These are phyloP conservation scores for Littorina saxatilis DNA, from an alignment of 1,140 invertebrate genomes.

Conservation along the genomic window DNA sequence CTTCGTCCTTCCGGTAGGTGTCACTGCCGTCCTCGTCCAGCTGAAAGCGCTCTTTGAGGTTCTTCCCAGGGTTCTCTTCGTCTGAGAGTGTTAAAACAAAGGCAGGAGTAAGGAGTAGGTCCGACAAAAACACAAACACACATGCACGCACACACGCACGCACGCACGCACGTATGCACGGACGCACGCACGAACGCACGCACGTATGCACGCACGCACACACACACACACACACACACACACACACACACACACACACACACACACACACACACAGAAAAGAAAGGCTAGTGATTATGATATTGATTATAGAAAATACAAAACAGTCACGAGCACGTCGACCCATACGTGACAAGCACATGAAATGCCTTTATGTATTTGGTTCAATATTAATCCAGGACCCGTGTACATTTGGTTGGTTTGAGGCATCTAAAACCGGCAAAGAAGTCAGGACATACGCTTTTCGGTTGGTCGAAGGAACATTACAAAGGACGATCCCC, in stretches of 20 bases:
- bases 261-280: no score
- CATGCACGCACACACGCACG: background rate
- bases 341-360: no score
- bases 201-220: background rate
- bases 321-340: no score
- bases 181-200: no score
- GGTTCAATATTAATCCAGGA: background rate
- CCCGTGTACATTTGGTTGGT: background rate
- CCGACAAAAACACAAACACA: no score
- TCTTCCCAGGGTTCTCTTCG: background rate
- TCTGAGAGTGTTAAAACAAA: background rate
- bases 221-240: constrained; percentile 23
- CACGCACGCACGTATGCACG: background rate
- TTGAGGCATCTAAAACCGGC: background rate
- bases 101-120: background rate
- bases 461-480: background rate
- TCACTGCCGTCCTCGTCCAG: background rate
- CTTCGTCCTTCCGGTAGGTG: background rate
- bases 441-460: background rate
- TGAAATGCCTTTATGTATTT: no score
- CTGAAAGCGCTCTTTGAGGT: background rate
- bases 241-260: background rate
- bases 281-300: background rate
- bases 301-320: no score
- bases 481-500: no score